A percentile compares a stretch with the other conserved stretches of the same genome.
Conservation (phyloP, 2,113 vertebrate species). For the Cygnus buccinator region DNA sequence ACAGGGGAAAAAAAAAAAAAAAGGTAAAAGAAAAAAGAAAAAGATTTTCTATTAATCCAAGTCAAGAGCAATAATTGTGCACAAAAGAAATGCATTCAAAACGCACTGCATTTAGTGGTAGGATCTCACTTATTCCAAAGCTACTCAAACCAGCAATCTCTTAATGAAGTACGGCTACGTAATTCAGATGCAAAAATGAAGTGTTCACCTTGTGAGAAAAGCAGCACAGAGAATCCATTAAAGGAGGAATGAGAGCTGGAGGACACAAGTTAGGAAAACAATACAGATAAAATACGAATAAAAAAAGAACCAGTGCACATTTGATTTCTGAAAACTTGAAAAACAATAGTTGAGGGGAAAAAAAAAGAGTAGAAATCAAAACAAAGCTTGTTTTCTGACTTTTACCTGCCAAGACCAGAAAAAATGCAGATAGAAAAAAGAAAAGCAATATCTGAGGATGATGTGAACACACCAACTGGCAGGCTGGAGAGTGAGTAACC, state of each 20-base stretch:
- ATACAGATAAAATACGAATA: neutral
- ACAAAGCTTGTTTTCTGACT: neutral
- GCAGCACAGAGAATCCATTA: neutral
- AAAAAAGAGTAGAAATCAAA: conserved; percentile 27
- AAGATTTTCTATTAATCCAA: neutral
- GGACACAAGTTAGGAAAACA: neutral
- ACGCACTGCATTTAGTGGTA: neutral
- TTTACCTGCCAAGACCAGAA: neutral
- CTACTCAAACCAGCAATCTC: neutral
- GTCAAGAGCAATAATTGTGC: neutral
- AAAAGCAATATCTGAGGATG: neutral
- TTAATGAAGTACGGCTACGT: neutral
- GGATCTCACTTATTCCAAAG: neutral
- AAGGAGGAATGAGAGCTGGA: neutral
- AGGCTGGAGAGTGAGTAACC: neutral
- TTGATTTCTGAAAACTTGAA: conserved; percentile 22
- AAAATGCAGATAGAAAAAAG: neutral
- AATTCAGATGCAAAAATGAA: neutral
- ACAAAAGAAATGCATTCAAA: neutral
- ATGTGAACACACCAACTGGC: neutral
- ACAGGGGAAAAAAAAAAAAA: neutral
- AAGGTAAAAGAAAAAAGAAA: neutral
- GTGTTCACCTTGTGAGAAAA: neutral
- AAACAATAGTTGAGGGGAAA: neutral
- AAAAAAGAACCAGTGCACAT: neutral